Conservation (phyloP, 2,113 vertebrate species). For the Thymallus thymallus region DNA sequence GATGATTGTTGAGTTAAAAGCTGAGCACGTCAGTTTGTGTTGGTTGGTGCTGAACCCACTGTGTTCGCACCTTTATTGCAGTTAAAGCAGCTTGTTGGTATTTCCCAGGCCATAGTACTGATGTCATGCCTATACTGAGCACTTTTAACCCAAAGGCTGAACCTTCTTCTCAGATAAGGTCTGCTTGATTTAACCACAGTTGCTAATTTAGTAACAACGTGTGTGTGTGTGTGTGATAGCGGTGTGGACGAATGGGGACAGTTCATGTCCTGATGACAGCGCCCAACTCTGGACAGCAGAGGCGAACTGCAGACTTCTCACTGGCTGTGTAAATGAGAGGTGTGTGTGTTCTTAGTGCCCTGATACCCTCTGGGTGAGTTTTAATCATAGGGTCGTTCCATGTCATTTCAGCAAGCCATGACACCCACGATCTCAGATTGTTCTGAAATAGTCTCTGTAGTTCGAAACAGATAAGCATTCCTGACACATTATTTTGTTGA, state of each 20-base stretch:
- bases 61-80: constrained; percentile 53
- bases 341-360: background rate
- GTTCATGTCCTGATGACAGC: background rate
- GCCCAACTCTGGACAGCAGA: background rate
- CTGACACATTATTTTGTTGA: too few species aligned
- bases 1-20: constrained; percentile 15
- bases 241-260: constrained; percentile 22
- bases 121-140: constrained; percentile 53
- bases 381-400: background rate
- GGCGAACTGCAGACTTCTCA: background rate
- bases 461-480: too few species aligned
- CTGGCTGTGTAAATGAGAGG: constrained; percentile 1
- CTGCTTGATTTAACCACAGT: constrained; percentile 11
- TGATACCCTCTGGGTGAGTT: background rate
- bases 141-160: constrained; percentile 54
- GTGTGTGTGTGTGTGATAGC: background rate
- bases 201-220: background rate
- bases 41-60: constrained; percentile 37
- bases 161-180: constrained; percentile 29
- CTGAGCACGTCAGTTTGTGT: constrained; percentile 37
- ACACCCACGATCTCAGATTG: too few species aligned
- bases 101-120: constrained; percentile 26
- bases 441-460: too few species aligned
- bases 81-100: constrained; percentile 13
- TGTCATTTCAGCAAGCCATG: too few species aligned